Evolutionary conservation across 1,140 invertebrate species (phyloP).

Genomic region (Hestina assimilis): DNA sequence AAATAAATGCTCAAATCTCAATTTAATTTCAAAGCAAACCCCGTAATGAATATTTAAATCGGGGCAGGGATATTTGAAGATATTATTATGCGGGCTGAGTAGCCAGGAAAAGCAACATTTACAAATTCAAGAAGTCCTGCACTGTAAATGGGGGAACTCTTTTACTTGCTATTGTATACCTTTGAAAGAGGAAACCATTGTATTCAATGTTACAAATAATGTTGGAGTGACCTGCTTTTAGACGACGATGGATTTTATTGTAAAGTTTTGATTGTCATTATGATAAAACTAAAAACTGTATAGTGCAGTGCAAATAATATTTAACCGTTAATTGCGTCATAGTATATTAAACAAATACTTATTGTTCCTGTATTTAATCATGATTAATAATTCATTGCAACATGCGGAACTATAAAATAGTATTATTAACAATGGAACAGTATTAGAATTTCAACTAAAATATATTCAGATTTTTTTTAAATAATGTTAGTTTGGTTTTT

Average conservation of each 20-base stretch:
- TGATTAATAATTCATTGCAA: too few species aligned
- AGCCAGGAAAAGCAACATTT: constrained; percentile 14
- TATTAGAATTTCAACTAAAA: too few species aligned
- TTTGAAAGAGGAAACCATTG: constrained; percentile 7
- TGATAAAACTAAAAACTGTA: background rate
- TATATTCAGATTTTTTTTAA: too few species aligned
- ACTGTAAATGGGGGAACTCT: constrained; percentile 9
- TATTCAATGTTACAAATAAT: constrained; percentile 12
- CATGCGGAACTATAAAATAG: too few species aligned
- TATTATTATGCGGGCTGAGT: constrained; percentile 16
- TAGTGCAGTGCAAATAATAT: background rate
- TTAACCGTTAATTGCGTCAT: too few species aligned
- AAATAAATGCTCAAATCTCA: background rate
- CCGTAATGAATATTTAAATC: constrained; percentile 4
- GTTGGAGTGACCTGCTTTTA: constrained; percentile 8
- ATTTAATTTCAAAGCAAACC: constrained; percentile 5
- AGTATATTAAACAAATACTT: too few species aligned
- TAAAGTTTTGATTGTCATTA: background rate
- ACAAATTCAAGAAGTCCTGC: constrained; percentile 18
- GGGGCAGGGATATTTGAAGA: constrained; percentile 8
- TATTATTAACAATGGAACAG: too few species aligned
- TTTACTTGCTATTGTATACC: constrained; percentile 12
- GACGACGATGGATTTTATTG: background rate
- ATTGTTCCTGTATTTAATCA: too few species aligned
- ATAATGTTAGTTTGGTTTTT: too few species aligned